Evolutionary conservation across 37 sponge, comb jelly and placozoan genomes (phyloP).

Genomic region (Diacarnus erythraeanus): DNA sequence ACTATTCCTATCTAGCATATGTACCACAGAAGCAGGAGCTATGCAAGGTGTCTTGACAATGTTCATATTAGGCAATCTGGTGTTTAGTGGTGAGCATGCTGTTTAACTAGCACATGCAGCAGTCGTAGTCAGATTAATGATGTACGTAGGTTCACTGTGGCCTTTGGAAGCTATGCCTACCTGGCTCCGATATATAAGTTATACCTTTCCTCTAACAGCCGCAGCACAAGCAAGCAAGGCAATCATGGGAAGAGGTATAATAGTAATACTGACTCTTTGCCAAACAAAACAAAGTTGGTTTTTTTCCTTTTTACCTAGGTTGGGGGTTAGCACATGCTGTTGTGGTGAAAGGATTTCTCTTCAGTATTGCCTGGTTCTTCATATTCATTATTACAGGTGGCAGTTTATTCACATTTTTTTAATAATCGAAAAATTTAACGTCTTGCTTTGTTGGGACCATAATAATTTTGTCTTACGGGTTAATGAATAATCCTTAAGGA

Average conservation of each 20-base stretch:
- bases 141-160: slow-evolving; percentile 74
- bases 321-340: slow-evolving; percentile 66
- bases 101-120: background rate
- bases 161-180: slow-evolving; percentile 80
- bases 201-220: slow-evolving; percentile 61
- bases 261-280: too few species aligned
- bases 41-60: slow-evolving; percentile 56
- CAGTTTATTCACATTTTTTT: slow-evolving; percentile 47
- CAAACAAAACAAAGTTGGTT: too few species aligned
- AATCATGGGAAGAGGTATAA: slow-evolving; percentile 83
- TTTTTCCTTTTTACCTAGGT: too few species aligned
- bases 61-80: slow-evolving; percentile 51
- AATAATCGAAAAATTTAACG: too few species aligned
- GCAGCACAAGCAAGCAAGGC: slow-evolving; percentile 77
- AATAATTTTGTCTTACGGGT: too few species aligned
- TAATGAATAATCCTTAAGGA: too few species aligned
- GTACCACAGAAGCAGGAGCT: slow-evolving; percentile 56
- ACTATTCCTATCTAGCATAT: slow-evolving; percentile 69
- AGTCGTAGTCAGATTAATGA: background rate
- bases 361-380: slow-evolving; percentile 61
- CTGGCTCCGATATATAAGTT: slow-evolving; percentile 64
- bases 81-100: slow-evolving; percentile 72
- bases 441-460: too few species aligned
- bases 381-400: slow-evolving; percentile 58
- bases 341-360: slow-evolving; percentile 71